A percentile compares a stretch with the other conserved stretches of the same genome.
These are phyloP conservation scores for Smittia sp. DNA, from an alignment of 2,888 invertebrate genomes.

Conservation along the genomic window DNA sequence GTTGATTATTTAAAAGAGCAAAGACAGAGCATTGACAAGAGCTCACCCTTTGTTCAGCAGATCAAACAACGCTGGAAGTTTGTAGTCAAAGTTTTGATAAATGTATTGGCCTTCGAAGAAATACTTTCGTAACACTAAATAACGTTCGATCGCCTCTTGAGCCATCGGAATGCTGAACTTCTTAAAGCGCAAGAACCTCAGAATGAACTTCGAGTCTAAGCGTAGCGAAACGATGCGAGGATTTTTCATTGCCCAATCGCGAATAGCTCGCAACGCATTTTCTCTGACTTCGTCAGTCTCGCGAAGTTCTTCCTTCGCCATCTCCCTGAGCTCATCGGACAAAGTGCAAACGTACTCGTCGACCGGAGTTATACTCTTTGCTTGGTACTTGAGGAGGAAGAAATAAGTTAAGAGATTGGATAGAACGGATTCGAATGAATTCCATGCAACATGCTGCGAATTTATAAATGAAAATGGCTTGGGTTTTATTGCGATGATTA, in stretches of 20 bases:
- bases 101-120: constrained; percentile 57
- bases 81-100: constrained; percentile 70
- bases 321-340: constrained; percentile 60
- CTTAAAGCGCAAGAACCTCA: constrained; percentile 73
- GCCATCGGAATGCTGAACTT: constrained; percentile 78
- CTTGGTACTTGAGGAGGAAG: constrained; percentile 7
- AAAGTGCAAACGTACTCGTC: constrained; percentile 65
- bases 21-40: neutral
- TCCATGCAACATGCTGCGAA: too few relatives aligned
- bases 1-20: constrained; percentile 46
- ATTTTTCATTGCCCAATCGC: constrained; percentile 63
- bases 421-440: too few relatives aligned
- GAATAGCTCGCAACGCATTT: constrained; percentile 64
- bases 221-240: constrained; percentile 66
- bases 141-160: constrained; percentile 73
- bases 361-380: constrained; percentile 59
- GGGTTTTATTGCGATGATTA: too few relatives aligned
- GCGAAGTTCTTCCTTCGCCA: constrained; percentile 66
- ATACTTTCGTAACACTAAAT: constrained; percentile 72
- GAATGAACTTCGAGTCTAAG: constrained; percentile 66
- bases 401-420: too few relatives aligned
- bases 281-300: constrained; percentile 64
- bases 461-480: too few relatives aligned
- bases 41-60: constrained; percentile 65
- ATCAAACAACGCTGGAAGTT: constrained; percentile 67